Percentiles rank a stretch among this genome's conserved stretches.
phyloP scores from a whole-genome alignment of 1,140 invertebrate genomes.

The Sesamia nonagrioides region DNA sequence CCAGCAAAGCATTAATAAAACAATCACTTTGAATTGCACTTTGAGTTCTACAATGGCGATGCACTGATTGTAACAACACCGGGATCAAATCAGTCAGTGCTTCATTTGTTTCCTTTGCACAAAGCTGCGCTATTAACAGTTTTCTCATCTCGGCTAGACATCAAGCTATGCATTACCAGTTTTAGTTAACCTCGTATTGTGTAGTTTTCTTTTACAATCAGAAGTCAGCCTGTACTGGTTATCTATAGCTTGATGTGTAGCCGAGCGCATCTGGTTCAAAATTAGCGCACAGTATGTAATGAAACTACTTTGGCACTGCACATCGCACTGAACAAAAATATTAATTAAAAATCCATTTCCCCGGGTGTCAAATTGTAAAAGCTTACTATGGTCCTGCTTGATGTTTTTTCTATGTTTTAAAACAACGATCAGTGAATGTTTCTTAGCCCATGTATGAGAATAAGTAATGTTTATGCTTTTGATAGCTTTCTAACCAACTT shows the following conservation, averaged over 20 bases:
- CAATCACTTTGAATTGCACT: conserved; percentile 25
- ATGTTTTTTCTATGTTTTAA: too few species aligned
- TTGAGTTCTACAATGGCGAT: too few species aligned
- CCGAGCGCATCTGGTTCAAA: neutral
- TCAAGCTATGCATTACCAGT: too few species aligned
- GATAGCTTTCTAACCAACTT: too few species aligned
- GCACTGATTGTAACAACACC: conserved; percentile 25
- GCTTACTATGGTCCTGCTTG: too few species aligned
- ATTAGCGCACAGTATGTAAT: neutral
- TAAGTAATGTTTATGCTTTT: too few species aligned
- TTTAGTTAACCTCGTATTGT: too few species aligned
- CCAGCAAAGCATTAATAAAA: conserved; percentile 14
- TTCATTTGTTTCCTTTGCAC: neutral
- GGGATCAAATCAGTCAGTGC: conserved; percentile 26
- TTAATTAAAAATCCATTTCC: neutral
- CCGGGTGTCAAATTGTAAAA: neutral
- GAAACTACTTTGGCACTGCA: neutral
- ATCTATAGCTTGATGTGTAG: too few species aligned
- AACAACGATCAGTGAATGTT: too few species aligned
- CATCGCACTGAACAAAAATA: neutral
- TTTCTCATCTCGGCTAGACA: neutral
- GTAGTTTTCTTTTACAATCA: too few species aligned
- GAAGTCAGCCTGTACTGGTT: too few species aligned
- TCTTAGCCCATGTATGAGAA: too few species aligned
- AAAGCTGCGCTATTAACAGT: neutral